Base-by-base conservation (phyloP, 1,140 invertebrate genomes). In the Drosophila hydei region DNA sequence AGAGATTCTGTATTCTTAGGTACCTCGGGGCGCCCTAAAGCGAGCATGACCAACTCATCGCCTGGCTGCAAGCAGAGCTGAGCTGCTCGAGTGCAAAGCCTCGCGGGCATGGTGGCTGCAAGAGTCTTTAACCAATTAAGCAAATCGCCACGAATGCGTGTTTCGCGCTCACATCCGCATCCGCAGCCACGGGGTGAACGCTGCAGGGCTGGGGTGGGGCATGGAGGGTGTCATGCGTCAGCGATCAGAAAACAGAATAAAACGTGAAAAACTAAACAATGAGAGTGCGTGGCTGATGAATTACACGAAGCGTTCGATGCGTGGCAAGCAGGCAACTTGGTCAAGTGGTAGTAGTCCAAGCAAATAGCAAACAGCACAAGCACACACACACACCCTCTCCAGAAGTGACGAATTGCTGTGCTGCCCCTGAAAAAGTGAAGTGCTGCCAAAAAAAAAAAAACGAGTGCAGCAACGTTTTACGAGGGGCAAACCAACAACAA, bases 261-360 rank as follows among this genome's bases (percentile, higher is more conserved):
- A 43, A 59, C 38, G 18, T 45, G 18, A 21, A 21, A 52, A 45
- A 61, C 50, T 54, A 63, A 73, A 79, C 76, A 84, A 85, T 85
- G 80, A 63, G 80, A 85, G 67, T 85, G 80, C 81, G 80, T 85
- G 62, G 74, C 81, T 79, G 81, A 85, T 85, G 80, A 80, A 85
- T 85, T 85, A 85, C 73, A 58, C 62, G 80, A 52, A 47, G 67
- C 68, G 55, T 52, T 64, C 72, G 30, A 67, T 75, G 65, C 60
- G 67, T 62, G 52, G 21, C 23, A 75, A 23, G 21, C 9, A 18
- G 30, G 21, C 70, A 59, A 74, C 30, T 73, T 60, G 79, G 80
- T 85, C 80, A 85, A 84, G 73, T 79, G 75, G 56, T 7, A 14
- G 38, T 40, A 14, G 38, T 40, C 23, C 8, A 30, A 60, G 33